Evolutionary conservation across 37 sponge, comb jelly and placozoan genomes (phyloP).

Genomic region (Haliclona indistincta): DNA sequence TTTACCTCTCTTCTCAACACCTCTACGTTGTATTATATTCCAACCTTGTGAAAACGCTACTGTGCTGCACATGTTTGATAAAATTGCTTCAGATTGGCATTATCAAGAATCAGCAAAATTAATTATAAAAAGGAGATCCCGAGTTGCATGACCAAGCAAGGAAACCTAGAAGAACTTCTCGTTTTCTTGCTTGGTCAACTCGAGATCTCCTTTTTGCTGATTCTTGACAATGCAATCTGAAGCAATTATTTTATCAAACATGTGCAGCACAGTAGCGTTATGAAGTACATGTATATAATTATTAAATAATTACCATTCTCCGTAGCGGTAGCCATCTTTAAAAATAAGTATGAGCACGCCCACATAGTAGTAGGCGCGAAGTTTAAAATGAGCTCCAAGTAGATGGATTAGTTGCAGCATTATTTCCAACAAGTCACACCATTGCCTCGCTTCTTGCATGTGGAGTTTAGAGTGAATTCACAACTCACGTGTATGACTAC

Average conservation of each 20-base stretch:
- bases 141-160: conserved; percentile 64
- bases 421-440: too few species aligned
- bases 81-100: conserved; percentile 31
- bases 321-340: conserved; percentile 1
- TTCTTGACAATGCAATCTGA: conserved; percentile 57
- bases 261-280: not conserved
- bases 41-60: conserved; percentile 30
- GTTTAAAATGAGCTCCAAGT: too few species aligned
- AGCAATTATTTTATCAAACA: conserved; percentile 40
- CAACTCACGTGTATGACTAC: too few species aligned
- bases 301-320: too few species aligned
- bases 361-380: too few species aligned
- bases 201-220: conserved; percentile 85
- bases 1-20: conserved; percentile 29
- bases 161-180: conserved; percentile 27
- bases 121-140: conserved; percentile 77
- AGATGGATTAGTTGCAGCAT: too few species aligned
- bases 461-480: too few species aligned
- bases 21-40: conserved; percentile 35
- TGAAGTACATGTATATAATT: too few species aligned
- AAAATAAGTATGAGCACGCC: not conserved
- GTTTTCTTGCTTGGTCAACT: conserved; percentile 58
- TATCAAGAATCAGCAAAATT: conserved; percentile 83
- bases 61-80: conserved; percentile 37
- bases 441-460: too few species aligned